phyloP scores from a whole-genome alignment of 2,888 invertebrate genomes.

The Elegia similella region DNA sequence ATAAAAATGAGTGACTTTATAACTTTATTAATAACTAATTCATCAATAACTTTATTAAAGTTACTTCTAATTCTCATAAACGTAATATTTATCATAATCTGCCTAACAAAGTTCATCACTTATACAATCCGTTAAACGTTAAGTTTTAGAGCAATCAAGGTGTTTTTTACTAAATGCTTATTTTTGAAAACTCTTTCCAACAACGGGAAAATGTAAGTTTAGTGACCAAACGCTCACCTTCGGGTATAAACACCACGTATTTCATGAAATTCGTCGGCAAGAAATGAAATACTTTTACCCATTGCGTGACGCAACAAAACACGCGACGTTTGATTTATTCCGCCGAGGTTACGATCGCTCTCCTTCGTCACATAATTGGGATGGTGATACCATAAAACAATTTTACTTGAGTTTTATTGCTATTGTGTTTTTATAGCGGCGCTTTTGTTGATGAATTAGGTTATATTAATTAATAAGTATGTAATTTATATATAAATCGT shows the following conservation, averaged over 20 bases:
- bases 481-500: no score
- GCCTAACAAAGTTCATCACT: no score
- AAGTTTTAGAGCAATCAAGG: no score
- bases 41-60: no score
- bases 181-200: conserved; percentile 29
- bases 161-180: no score
- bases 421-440: background rate
- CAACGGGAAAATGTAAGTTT: conserved; percentile 30
- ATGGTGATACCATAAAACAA: conserved; percentile 31
- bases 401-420: conserved; percentile 21
- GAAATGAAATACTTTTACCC: conserved; percentile 37
- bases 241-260: conserved; percentile 37
- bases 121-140: no score
- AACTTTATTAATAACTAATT: no score
- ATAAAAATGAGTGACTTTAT: no score
- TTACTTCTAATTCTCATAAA: no score
- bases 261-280: conserved; percentile 43
- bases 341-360: conserved; percentile 34
- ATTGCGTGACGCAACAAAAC: conserved; percentile 60
- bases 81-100: no score
- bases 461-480: background rate
- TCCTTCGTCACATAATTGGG: conserved; percentile 43
- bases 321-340: conserved; percentile 66
- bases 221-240: conserved; percentile 35
- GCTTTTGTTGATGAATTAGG: background rate